A percentile compares a stretch with the other conserved stretches of the same genome.
Conservation (phyloP, 2,888 invertebrate genomes). For the Geophilus truncorum region DNA sequence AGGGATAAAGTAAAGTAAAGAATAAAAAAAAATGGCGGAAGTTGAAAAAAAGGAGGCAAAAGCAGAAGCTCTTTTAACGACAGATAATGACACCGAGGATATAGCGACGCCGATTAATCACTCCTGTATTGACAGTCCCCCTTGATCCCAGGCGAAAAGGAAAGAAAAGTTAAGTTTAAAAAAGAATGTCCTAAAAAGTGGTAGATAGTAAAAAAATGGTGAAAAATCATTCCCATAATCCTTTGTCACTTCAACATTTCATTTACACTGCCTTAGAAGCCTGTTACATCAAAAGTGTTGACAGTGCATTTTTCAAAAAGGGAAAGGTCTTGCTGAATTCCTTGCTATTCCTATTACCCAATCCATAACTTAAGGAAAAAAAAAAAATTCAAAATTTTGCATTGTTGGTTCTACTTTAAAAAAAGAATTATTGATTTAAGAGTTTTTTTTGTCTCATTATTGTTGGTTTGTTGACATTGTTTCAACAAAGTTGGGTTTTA, state of each 20-base stretch:
- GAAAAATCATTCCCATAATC: not conserved
- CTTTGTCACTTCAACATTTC: not conserved
- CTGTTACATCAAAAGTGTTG: too few relatives aligned
- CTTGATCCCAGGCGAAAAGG: not conserved
- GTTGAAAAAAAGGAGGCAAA: not conserved
- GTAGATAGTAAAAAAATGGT: not conserved
- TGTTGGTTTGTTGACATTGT: too few relatives aligned
- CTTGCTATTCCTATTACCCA: too few relatives aligned
- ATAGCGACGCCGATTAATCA: not conserved
- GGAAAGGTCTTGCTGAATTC: too few relatives aligned
- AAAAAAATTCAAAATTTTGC: too few relatives aligned
- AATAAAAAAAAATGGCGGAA: not conserved
- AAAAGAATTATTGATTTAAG: too few relatives aligned
- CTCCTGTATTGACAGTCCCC: not conserved
- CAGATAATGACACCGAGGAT: not conserved
- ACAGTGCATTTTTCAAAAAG: too few relatives aligned
- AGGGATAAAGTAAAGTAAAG: not conserved
- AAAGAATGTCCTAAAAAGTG: not conserved
- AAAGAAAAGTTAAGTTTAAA: not conserved
- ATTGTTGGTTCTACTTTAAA: too few relatives aligned
- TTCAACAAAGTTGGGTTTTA: too few relatives aligned
- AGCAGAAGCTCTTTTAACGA: not conserved
- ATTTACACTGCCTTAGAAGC: not conserved
- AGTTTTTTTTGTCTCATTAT: too few relatives aligned
- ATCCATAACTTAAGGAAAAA: too few relatives aligned